phyloP scores from a whole-genome alignment of 35 echinoderm and acorn worm genomes.

The Heliocidaris erythrogramma region DNA sequence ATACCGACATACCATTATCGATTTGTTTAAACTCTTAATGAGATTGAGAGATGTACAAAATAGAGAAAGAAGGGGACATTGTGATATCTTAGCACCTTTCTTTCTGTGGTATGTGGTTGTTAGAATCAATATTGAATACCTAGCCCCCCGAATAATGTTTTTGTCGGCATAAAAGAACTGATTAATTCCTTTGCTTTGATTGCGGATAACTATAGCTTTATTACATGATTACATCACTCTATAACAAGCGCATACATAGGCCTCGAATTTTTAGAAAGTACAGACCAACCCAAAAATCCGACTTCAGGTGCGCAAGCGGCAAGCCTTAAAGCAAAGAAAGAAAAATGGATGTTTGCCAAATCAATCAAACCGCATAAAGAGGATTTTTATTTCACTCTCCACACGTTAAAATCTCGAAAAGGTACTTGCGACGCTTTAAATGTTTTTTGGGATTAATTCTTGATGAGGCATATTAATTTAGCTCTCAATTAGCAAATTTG shows the following conservation, averaged over 20 bases:
- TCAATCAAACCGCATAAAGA: background rate
- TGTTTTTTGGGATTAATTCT: background rate
- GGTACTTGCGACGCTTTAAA: background rate
- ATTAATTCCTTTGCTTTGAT: background rate
- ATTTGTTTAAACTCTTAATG: background rate
- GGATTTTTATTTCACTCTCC: background rate
- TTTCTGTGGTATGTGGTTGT: background rate
- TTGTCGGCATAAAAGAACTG: background rate
- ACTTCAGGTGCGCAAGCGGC: background rate
- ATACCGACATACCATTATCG: background rate
- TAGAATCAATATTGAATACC: background rate
- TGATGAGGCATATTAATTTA: background rate
- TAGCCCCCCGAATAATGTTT: background rate
- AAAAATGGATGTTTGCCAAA: conserved; percentile 16
- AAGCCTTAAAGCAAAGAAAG: background rate
- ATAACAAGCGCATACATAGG: background rate
- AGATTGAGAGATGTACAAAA: background rate
- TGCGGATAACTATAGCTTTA: background rate
- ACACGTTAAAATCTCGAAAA: conserved; percentile 10
- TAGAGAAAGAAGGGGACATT: background rate
- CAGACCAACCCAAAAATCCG: background rate
- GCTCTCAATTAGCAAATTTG: conserved; percentile 16
- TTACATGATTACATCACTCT: background rate
- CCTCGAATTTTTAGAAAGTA: background rate
- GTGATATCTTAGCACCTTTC: background rate